phyloP scores from a whole-genome alignment of 2,113 vertebrate genomes.

The Poecile atricapillus region DNA sequence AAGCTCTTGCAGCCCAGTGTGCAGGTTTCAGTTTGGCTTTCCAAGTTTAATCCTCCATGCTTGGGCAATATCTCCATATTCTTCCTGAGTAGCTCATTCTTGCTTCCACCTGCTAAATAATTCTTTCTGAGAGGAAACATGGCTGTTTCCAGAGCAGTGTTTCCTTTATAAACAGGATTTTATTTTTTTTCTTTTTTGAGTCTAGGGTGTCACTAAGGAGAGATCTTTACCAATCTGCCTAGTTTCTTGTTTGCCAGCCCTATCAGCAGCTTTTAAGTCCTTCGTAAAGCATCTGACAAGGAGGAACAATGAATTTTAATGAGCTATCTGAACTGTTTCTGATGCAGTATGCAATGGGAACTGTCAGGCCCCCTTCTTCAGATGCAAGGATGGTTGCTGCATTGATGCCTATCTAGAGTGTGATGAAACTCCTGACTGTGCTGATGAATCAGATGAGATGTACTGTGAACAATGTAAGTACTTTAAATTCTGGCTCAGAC shows the following conservation, averaged over 20 bases:
- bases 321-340: conserved; percentile 37
- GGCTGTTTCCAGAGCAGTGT: background rate
- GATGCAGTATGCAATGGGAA: conserved; percentile 72
- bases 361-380: conserved; percentile 78
- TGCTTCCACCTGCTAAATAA: background rate
- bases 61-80: background rate
- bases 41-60: background rate
- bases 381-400: conserved; percentile 86
- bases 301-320: background rate
- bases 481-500: background rate
- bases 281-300: background rate
- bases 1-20: background rate
- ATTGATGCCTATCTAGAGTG: conserved; percentile 86
- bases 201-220: background rate
- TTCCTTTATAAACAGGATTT: background rate
- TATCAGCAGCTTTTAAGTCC: background rate
- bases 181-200: background rate
- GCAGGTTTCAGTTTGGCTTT: background rate
- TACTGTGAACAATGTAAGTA: conserved; percentile 80
- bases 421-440: conserved; percentile 80
- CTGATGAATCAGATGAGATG: conserved; percentile 83
- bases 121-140: background rate
- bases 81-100: background rate
- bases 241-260: background rate
- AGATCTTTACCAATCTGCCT: background rate